phyloP scores from a whole-genome alignment of 2,113 vertebrate genomes.

The Nannospalax galili region DNA sequence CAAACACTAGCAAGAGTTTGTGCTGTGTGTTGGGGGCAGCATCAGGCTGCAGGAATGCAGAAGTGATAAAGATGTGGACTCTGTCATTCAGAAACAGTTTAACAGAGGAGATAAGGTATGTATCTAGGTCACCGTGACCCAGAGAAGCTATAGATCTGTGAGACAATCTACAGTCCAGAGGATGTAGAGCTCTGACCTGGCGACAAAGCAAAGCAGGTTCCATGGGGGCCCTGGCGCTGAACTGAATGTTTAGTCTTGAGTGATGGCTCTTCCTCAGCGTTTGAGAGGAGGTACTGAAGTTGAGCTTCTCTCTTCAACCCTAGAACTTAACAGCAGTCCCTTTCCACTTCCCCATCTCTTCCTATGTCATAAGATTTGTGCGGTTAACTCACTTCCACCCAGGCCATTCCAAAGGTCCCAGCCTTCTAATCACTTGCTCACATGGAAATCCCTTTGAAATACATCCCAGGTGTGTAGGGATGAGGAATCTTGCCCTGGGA shows the following conservation, averaged over 20 bases:
- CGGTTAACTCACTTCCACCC: not conserved
- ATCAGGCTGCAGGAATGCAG: conserved; percentile 63
- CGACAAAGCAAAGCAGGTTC: not conserved
- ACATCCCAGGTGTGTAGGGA: not conserved
- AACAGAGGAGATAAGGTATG: not conserved
- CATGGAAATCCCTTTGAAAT: not conserved
- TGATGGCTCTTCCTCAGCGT: not conserved
- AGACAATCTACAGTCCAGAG: not conserved
- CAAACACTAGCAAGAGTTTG: conserved; percentile 17
- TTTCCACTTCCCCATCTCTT: not conserved
- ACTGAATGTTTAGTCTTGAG: not conserved
- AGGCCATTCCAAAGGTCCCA: not conserved
- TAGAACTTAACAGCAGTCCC: not conserved
- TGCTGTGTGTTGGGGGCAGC: not conserved
- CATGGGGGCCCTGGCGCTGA: rapidly evolving
- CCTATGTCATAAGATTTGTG: not conserved
- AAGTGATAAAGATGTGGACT: conserved; percentile 17
- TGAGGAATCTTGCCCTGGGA: conserved; percentile 52
- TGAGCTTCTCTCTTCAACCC: not conserved
- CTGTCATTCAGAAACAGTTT: conserved; percentile 23
- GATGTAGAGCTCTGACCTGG: not conserved
- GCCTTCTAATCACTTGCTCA: not conserved
- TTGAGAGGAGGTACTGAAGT: not conserved
- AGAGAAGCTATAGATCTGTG: not conserved
- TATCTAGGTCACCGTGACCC: conserved; percentile 52